Evolutionary conservation across 2,113 vertebrate species (phyloP), one percentile per base, ranked within the genome.

Genomic region (Hippopotamus amphibius): DNA sequence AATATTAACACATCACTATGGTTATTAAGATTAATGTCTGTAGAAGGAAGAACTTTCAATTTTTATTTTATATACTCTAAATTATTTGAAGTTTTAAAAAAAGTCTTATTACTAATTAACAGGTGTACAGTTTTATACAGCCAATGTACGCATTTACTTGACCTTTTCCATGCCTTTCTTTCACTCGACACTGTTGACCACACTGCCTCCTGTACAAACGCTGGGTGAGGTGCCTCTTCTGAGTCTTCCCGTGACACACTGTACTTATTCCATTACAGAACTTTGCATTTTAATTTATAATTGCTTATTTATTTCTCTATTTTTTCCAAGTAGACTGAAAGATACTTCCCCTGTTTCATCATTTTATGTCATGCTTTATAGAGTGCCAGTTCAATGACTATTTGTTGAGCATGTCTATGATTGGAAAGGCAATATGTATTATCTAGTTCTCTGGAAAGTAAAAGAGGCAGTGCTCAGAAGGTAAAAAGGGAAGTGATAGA

Each of bases 11-110:
- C 77, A 65, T 90, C 33, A 90, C 48, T 57, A 16, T 74, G 68
- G 59, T 7, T 2, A 79, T 88, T 72, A 95, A 55, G 33, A 88
- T 88, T 71, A 83, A 69, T 46, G 37, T 83, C 9, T 41, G 8
- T 30, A 21, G 65, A 4, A 93, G 63, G 33, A 79, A 63, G 30
- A 80, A 88, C 33, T 95, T 92, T 57, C 41, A 71, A 28, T 87
- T 95, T 90, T 74, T 65, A 61, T 63, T 88, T 68, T 46, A 15
- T 71, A 57, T 8, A 80, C n/a, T 77, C 41, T 69, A 80, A 50
- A 48, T 72, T 81, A 93, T 92, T 87, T 79, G 74, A 92, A 66
- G 59, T 59, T 91, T 91, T 96, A 76, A 66, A 96, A 84, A 19
- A n/a, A 77, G 14, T 33, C 15, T 63, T 65, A 28, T 48, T 88